Base-by-base conservation (phyloP, 2,113 vertebrate species). In the Lota lota region DNA sequence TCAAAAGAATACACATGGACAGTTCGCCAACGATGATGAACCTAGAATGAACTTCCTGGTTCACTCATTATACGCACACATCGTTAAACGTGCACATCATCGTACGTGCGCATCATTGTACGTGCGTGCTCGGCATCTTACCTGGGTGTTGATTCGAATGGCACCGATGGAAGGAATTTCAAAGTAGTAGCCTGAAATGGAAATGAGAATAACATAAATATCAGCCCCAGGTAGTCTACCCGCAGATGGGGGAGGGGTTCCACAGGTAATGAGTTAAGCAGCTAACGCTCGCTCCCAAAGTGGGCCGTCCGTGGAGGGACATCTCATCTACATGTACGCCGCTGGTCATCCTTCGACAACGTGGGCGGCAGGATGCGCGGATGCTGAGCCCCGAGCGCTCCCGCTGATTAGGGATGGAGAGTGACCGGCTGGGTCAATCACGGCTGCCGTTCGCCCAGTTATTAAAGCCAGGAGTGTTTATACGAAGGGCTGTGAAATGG, bases 121-220 rank as follows among this genome's bases (percentile, higher is more conserved):
- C 20, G n/a, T 20, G 57, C 22, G 22, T 51, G 11, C 36, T 11
- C 36, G 7, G 6, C 6, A 24, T 53, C 79, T 85, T 75, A 98
- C 97, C 96, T 99, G 97, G 0, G 97, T 99, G 93, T 98, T 99
- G 91, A 99, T 98, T 79, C 96, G 91, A 87, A 98, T 99, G 73
- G 96, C 97, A 2, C 97, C 97, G 0, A 99, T 98, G 33, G 97
- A 99, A 69, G 97, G 97, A 70, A 99, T 99, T 88, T 98, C 97
- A n/a, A 96, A 99, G 92, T 98, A 99, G 90, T 98, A 99, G 90
- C 97, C 97, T 99, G 87, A 76, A 70, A 87, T 77, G 1, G 85
- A 80, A 72, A 40, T 40, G 6, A 69, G 60, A 2, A 69, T 16
- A 64, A 20, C 61, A 79, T 66, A 81, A 71, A 53, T 20, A 19